Evolutionary conservation across 2,113 vertebrate species (phyloP), one percentile per base, ranked within the genome.

Genomic region (Pitta sordida): DNA sequence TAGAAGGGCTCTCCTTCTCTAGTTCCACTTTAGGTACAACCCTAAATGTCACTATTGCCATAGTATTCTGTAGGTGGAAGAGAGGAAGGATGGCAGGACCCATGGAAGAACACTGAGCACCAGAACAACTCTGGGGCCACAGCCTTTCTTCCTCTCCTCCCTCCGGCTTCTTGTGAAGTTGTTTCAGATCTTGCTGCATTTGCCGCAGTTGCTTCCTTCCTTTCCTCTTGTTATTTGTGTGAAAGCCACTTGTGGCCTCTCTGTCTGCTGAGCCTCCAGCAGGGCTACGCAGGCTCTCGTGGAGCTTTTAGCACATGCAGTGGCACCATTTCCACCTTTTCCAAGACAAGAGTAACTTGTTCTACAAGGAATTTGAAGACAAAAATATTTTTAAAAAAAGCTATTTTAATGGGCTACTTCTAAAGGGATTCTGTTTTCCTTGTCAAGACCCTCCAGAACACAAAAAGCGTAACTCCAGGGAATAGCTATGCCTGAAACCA

Each of bases 1-100:
- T 51, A 55, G 67, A 60, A 91, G 26, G 49, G 56, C 34, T 91
- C 29, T 91, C 39, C 88, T 78, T 94, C 81, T 83, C 65, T 48
- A 71, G 65, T 76, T 91, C 63, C 30, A 29, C 51, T 83, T 91
- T 32, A 86, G 55, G 19, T 9, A 11, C 17, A 86, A 20, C 5
- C 19, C 20, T 41, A 56, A 46, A 63, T 32, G 29, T 83, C 37
- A 77, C 22, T 34, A 26, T 1, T 71, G 60, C 15, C 64, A 37
- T 14, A 44, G 32, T 48, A 43, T 15, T 84, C 39, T 64, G 48
- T 9, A 48, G 73, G 60, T 86, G 86, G 43, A 80, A 1, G 6
- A 56, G 15, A 58, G 22, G 55, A 70, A 76, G 56, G 30, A n/a
- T 37, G 19, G 26, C 26, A 85, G 29, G 16, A 44, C 53, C 30